phyloP scores from a whole-genome alignment of 1,140 invertebrate species.

The Marisa cornuarietis region DNA sequence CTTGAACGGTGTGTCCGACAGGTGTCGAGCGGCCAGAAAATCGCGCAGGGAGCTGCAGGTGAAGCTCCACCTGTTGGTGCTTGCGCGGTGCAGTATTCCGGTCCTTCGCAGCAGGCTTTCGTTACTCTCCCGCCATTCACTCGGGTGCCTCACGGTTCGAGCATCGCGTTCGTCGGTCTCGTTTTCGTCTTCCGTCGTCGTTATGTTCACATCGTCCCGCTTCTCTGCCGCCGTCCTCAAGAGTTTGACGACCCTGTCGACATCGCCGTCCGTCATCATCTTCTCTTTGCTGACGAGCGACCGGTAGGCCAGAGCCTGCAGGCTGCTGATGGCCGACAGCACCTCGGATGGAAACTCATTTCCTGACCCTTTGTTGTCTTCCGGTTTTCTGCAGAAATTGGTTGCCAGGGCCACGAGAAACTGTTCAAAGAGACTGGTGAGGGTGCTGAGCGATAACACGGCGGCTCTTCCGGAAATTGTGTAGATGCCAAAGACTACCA shows the following conservation, averaged over 20 bases:
- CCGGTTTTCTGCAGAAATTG: conserved; percentile 15
- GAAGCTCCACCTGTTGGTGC: conserved; percentile 35
- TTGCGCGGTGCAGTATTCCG: conserved; percentile 38
- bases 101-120: conserved; percentile 36
- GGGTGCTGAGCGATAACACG: not conserved
- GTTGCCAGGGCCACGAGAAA: conserved; percentile 22
- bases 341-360: conserved; percentile 9
- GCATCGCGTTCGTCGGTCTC: not conserved
- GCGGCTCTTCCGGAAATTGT: not conserved
- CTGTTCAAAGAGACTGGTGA: conserved; percentile 17
- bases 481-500: conserved; percentile 6
- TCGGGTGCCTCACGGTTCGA: conserved; percentile 22
- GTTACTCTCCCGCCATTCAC: conserved; percentile 36
- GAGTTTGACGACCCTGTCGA: not conserved
- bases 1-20: conserved; percentile 41
- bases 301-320: conserved; percentile 18
- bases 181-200: no score
- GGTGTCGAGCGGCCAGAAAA: conserved; percentile 47
- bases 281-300: not conserved
- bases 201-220: no score
- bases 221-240: not conserved
- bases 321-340: conserved; percentile 3
- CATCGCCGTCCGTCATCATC: conserved; percentile 12
- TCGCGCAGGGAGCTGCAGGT: conserved; percentile 41
- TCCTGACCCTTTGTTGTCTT: not conserved